A percentile compares a stretch with the other conserved stretches of the same genome.
These are phyloP conservation scores for Brenthis daphne DNA, from an alignment of 2,888 invertebrate genomes.

Conservation along the genomic window DNA sequence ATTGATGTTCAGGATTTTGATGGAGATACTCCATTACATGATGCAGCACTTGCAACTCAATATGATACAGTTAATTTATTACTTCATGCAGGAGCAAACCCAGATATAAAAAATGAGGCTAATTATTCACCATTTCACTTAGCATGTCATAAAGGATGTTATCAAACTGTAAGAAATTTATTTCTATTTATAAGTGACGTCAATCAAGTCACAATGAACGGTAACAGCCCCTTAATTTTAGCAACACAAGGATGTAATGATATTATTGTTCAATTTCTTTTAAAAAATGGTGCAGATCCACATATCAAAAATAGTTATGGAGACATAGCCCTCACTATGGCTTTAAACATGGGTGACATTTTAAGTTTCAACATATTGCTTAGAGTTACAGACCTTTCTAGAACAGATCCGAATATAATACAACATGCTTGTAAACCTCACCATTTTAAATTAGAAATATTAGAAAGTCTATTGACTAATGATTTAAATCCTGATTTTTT, in stretches of 20 bases:
- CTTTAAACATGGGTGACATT: constrained; percentile 58
- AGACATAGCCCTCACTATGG: constrained; percentile 64
- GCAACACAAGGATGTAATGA: constrained; percentile 60
- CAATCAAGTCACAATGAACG: constrained; percentile 58
- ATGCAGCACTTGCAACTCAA: constrained; percentile 61
- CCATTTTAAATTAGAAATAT: constrained; percentile 67
- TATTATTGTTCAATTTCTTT: constrained; percentile 61
- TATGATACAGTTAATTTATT: constrained; percentile 58
- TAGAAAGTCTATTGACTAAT: constrained; percentile 63
- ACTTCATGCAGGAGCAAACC: constrained; percentile 69
- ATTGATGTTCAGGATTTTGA: constrained; percentile 74
- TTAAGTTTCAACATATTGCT: constrained; percentile 61
- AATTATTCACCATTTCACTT: constrained; percentile 71
- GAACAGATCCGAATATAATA: constrained; percentile 62
- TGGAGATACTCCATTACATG: constrained; percentile 76
- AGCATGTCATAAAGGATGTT: constrained; percentile 68
- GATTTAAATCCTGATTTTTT: constrained; percentile 70
- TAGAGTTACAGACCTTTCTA: constrained; percentile 52
- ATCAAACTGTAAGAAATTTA: constrained; percentile 56
- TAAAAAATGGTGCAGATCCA: constrained; percentile 68
- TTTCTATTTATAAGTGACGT: constrained; percentile 65
- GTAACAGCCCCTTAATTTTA: constrained; percentile 65
- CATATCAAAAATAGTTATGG: constrained; percentile 59
- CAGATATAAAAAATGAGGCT: constrained; percentile 65
- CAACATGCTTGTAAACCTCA: constrained; percentile 70